Base-by-base conservation (phyloP, 2,113 vertebrate genomes). In the Suncus etruscus region DNA sequence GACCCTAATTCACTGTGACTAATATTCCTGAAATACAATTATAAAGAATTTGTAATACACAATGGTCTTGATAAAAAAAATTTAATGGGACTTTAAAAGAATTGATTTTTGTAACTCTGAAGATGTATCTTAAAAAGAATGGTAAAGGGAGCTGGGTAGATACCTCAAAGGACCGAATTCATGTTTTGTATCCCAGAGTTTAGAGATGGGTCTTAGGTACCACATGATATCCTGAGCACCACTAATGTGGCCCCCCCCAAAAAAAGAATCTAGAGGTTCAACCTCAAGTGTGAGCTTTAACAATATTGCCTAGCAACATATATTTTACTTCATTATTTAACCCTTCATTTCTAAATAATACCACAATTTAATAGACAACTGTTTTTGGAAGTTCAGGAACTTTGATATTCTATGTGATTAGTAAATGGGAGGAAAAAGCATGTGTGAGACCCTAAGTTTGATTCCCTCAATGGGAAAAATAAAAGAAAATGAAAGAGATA, bases 361-460 rank as follows among this genome's bases (percentile, higher is more conserved):
- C 27, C 47, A 75, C 27, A 6, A 51, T 50, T 90, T 91, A 92
- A 78, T 6, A 79, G 48, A 3, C 79, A 87, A 83, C 48, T 45
- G 76, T 12, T 45, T 80, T 47, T 81, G 1, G 47, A 70, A 86
- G 6, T 31, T 8, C 25, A 16, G 11, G 74, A 70, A 61, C 39
- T 48, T 48, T 74, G 69, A 45, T 45, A 7, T 29, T 80, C 65
- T 9, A 1, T 12, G 68, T 50, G 63, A 27, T 48, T 74, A 66
- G 18, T 54, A 84, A 90, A 47, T 6, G 39, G 27, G 75, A 79
- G 24, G 54, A 18, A 8, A 32, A 32, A 29, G 24, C 54, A 54
- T 54, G 54, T 54, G 54, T 14, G 54, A 54, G 12, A 54, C 54
- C 54, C 54, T 61, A 16, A 20, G 58, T 61, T 61, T 61, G 58